Evolutionary conservation across 2,797 vertebrate species (phyloP).

Genomic region (Acomys russatus): DNA sequence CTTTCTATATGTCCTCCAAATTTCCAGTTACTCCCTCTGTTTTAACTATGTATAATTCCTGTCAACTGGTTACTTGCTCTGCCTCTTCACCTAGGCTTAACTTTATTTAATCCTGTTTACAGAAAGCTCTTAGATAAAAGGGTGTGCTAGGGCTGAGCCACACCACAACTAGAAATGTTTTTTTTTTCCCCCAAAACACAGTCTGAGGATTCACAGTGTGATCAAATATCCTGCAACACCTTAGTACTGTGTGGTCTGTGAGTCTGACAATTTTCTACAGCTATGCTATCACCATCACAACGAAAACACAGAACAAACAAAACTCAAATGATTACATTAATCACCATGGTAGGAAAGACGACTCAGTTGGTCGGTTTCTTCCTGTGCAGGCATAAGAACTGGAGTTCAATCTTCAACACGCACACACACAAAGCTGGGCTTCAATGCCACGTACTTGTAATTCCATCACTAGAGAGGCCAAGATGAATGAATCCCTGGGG

Average conservation of each 20-base stretch:
- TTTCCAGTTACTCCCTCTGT: no score
- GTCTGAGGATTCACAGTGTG: no score
- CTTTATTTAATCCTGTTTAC: no score
- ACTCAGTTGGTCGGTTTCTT: background rate
- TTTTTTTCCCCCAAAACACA: no score
- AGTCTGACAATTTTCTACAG: background rate
- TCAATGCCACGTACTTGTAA: background rate
- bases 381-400: background rate
- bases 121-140: no score
- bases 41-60: no score
- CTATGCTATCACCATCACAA: background rate
- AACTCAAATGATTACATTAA: background rate
- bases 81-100: no score
- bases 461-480: background rate
- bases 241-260: background rate
- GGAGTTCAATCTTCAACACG: background rate
- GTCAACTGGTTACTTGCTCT: no score
- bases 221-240: no score
- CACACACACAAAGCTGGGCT: background rate
- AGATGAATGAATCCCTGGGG: background rate
- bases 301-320: background rate
- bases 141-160: no score
- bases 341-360: background rate
- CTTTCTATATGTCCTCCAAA: no score
- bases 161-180: no score